Evolutionary conservation across 2,113 vertebrate genomes (phyloP).

Genomic region (Myodes glareolus): DNA sequence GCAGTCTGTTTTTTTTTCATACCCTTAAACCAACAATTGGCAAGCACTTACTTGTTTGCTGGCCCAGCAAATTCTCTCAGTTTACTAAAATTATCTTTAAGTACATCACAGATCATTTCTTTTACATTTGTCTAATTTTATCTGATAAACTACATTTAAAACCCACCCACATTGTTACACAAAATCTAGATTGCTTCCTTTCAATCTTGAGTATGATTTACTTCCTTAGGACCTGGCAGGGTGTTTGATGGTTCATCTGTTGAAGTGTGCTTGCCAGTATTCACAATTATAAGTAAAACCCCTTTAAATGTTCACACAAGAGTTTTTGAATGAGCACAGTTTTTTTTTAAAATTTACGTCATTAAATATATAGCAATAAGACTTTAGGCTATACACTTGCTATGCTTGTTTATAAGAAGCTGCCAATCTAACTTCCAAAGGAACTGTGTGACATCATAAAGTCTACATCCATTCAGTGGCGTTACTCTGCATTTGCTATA

Average conservation of each 20-base stretch:
- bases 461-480: background rate
- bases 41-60: background rate
- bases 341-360: background rate
- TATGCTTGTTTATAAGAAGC: too few relatives aligned
- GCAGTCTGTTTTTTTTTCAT: background rate
- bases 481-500: background rate
- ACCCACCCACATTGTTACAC: background rate
- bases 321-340: background rate
- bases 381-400: too few relatives aligned
- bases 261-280: constrained; percentile 3
- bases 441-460: background rate
- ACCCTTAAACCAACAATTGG: background rate
- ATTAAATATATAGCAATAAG: background rate
- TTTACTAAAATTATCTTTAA: background rate
- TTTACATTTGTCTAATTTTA: constrained; percentile 4
- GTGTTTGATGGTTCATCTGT: constrained; percentile 15
- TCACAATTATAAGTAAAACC: background rate
- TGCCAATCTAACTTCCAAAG: background rate
- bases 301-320: background rate
- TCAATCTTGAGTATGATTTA: constrained; percentile 16
- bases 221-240: background rate
- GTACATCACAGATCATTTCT: background rate
- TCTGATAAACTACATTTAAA: background rate
- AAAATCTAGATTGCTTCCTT: background rate
- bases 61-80: background rate